A percentile compares a stretch with the other conserved stretches of the same genome.
Conservation (phyloP, 2,888 invertebrate species). For the Germaria angustata region DNA sequence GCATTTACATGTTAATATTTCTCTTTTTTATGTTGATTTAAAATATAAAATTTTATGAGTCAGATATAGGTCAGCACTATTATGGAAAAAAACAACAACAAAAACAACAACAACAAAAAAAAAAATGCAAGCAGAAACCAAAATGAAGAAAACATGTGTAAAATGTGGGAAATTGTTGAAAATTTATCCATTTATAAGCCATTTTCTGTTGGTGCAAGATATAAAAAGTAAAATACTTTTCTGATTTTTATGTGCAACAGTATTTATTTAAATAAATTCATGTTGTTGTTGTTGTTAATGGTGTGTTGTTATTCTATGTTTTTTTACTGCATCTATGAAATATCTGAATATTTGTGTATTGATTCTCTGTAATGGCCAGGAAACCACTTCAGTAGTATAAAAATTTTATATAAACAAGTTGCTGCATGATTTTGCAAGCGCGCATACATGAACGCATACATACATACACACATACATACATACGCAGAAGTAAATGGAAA, state of each 20-base stretch:
- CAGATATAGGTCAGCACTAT: neutral
- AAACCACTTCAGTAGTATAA: neutral
- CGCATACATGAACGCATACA: too few species aligned
- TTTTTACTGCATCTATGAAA: neutral
- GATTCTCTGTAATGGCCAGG: conserved; percentile 18
- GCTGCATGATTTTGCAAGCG: too few species aligned
- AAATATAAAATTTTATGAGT: conserved; percentile 11
- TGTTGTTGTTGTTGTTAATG: too few species aligned
- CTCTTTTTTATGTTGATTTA: neutral
- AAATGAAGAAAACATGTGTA: conserved; percentile 15
- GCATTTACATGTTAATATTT: neutral
- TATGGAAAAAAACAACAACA: neutral
- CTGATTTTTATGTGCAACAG: conserved; percentile 4
- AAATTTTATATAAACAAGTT: too few species aligned
- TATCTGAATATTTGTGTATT: neutral
- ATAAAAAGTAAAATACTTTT: neutral
- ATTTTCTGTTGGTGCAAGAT: conserved; percentile 10
- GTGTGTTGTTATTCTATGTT: neutral
- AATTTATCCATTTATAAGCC: conserved; percentile 40
- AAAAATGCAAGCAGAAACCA: too few species aligned
- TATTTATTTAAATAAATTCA: conserved; percentile 18
- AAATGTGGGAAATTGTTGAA: conserved; percentile 53
- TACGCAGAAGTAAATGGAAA: too few species aligned
- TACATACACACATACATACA: too few species aligned
- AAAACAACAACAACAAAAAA: neutral